These are phyloP conservation scores for Upupa epops DNA, from an alignment of 2,113 vertebrate genomes.

Conservation along the genomic window DNA sequence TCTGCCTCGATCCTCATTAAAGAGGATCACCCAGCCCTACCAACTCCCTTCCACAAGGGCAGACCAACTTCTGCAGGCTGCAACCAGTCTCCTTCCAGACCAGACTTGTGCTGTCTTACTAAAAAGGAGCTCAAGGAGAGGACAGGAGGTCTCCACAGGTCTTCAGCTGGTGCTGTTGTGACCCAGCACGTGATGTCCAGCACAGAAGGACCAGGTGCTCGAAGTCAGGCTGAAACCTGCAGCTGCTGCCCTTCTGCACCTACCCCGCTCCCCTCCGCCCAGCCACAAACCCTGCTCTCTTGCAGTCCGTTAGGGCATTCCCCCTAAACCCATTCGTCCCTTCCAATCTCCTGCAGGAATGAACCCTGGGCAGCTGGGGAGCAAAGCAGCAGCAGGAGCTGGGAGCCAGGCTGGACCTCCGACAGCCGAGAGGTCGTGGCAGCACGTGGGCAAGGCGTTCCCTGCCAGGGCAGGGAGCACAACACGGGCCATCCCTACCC, in stretches of 20 bases:
- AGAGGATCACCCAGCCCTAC: not conserved
- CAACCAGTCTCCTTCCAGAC: not conserved
- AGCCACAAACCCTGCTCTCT: not conserved
- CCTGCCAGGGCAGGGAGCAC: not conserved
- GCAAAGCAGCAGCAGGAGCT: not conserved
- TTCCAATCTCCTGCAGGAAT: fast-evolving
- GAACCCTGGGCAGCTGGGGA: not conserved
- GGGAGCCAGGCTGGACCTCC: not conserved
- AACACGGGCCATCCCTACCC: not conserved
- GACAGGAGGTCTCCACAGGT: not conserved
- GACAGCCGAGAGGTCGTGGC: not conserved
- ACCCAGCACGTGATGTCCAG: not conserved
- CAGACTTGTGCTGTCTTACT: not conserved
- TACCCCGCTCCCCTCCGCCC: not conserved
- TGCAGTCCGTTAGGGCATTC: not conserved
- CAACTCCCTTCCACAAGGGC: not conserved
- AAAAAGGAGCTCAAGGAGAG: not conserved
- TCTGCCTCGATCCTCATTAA: fast-evolving
- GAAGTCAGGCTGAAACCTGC: not conserved
- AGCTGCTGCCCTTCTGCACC: not conserved
- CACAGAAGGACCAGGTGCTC: not conserved
- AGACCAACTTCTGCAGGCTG: not conserved
- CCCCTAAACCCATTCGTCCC: fast-evolving
- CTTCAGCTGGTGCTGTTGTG: not conserved
- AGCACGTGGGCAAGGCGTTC: not conserved